A percentile compares a stretch with the other conserved stretches of the same genome.
These are phyloP conservation scores for Esox lucius DNA, from an alignment of 2,797 vertebrate species.

Conservation along the genomic window DNA sequence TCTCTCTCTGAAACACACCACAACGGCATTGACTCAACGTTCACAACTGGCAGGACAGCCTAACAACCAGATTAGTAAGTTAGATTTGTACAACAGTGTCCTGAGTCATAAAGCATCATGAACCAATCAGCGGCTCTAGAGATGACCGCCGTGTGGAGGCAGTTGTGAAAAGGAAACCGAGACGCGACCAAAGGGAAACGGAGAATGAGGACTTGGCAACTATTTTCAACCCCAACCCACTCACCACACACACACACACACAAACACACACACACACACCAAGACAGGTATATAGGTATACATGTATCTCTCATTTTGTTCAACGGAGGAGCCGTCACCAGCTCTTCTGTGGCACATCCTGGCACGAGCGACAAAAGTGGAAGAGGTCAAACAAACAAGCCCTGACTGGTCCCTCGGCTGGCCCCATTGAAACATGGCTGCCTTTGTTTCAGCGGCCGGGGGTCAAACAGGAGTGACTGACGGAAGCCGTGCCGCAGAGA, in stretches of 20 bases:
- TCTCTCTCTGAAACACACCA: neutral
- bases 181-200: conserved; percentile 3
- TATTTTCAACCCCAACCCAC: conserved; percentile 12
- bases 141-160: neutral
- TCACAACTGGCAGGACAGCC: neutral
- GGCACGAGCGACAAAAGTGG: conserved; percentile 20
- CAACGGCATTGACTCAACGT: neutral
- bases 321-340: conserved; percentile 13
- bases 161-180: neutral
- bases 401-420: conserved; percentile 45
- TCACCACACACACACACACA: neutral
- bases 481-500: conserved; percentile 53
- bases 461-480: conserved; percentile 64
- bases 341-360: conserved; percentile 27
- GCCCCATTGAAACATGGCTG: conserved; percentile 58
- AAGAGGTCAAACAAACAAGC: conserved; percentile 54
- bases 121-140: conserved; percentile 4
- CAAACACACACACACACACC: neutral
- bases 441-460: conserved; percentile 60
- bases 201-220: conserved; percentile 13
- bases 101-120: conserved; percentile 27
- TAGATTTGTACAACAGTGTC: neutral
- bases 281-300: neutral
- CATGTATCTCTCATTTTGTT: too few relatives aligned
- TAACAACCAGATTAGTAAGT: too few relatives aligned